Evolutionary conservation across 2,797 vertebrate genomes (phyloP).

Genomic region (Gymnodraco acuticeps): DNA sequence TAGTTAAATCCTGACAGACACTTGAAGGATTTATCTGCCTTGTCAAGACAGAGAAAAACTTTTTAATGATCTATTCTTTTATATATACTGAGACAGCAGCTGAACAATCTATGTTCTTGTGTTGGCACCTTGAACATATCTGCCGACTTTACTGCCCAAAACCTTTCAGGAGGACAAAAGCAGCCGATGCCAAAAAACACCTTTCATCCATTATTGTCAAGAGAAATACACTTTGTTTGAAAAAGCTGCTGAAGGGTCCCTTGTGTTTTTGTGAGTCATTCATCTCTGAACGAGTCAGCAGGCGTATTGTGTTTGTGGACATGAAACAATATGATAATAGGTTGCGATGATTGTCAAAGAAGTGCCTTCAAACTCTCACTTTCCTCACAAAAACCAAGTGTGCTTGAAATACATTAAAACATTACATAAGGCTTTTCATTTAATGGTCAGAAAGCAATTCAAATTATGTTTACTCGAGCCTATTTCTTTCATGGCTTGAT

Average conservation of each 20-base stretch:
- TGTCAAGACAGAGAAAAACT: neutral
- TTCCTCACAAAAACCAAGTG: neutral
- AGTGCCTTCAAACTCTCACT: slow-evolving; percentile 8
- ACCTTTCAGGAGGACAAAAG: slow-evolving; percentile 32
- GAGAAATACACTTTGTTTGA: neutral
- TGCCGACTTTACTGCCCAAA: slow-evolving; percentile 21
- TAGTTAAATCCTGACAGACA: neutral
- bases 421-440: slow-evolving; percentile 11
- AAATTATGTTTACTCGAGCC: neutral
- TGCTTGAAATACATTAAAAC: slow-evolving; percentile 1
- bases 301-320: neutral
- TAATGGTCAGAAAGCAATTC: slow-evolving; percentile 1
- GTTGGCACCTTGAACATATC: slow-evolving; percentile 34
- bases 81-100: slow-evolving; percentile 8
- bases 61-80: neutral
- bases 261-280: slow-evolving; percentile 21
- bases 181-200: slow-evolving; percentile 6
- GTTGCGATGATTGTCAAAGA: neutral
- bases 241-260: slow-evolving; percentile 19
- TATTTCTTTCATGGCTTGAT: slow-evolving; percentile 17
- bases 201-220: slow-evolving; percentile 13
- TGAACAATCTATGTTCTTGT: slow-evolving; percentile 35
- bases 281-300: neutral
- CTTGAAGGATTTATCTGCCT: neutral
- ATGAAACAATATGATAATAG: neutral